Conservation (phyloP, 2,113 vertebrate genomes). For the Chascanopsetta lugubris region DNA sequence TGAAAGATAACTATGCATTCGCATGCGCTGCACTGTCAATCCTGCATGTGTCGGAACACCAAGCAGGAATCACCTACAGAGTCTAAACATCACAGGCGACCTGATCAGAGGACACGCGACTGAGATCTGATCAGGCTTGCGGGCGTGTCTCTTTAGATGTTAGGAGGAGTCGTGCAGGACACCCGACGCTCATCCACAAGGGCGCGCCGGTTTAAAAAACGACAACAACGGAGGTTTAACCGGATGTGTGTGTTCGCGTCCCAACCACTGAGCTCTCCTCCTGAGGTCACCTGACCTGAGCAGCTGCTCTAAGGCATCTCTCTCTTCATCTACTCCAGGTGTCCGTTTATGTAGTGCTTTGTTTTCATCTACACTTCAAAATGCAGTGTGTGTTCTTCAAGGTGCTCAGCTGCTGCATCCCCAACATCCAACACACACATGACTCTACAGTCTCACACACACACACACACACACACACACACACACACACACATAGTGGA, state of each 20-base stretch:
- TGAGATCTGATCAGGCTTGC: background rate
- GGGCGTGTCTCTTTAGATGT: too few relatives aligned
- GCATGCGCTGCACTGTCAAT: background rate
- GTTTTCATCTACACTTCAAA: background rate
- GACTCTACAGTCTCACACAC: background rate
- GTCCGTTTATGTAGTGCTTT: constrained; percentile 12
- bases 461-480: background rate
- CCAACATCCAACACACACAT: constrained; percentile 13
- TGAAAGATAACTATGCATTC: background rate
- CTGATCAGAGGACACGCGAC: too few relatives aligned
- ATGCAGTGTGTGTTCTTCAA: constrained; percentile 1
- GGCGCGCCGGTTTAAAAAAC: too few relatives aligned
- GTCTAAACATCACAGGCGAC: too few relatives aligned
- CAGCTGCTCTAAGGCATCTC: constrained; percentile 70
- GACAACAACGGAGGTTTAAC: too few relatives aligned
- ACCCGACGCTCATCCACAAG: too few relatives aligned
- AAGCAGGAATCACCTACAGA: too few relatives aligned
- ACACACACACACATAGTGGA: constrained; percentile 1
- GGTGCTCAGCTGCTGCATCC: constrained; percentile 13
- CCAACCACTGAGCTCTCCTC: constrained; percentile 17
- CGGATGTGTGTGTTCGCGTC: background rate
- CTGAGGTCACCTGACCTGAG: too few relatives aligned
- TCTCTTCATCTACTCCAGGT: background rate
- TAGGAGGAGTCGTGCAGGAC: too few relatives aligned
- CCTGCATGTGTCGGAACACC: background rate